A percentile compares a stretch with the other conserved stretches of the same genome.
These are phyloP conservation scores for Drosophila pectinifera DNA, from an alignment of 1,140 invertebrate species.

Conservation along the genomic window DNA sequence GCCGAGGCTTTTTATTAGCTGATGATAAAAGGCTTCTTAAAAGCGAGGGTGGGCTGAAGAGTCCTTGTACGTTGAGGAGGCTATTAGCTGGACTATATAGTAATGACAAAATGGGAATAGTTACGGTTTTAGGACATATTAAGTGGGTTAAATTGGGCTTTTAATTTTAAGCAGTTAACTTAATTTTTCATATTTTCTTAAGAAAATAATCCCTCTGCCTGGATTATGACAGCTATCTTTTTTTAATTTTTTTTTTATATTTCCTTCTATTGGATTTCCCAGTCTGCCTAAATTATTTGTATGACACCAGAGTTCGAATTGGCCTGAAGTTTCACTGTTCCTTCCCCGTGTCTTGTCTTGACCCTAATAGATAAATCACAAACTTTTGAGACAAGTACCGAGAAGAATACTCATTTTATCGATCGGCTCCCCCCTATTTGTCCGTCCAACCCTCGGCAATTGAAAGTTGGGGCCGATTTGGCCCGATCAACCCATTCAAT, in stretches of 20 bases:
- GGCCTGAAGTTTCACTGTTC: not conserved
- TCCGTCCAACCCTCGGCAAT: constrained; percentile 22
- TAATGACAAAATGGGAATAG: rapidly evolving
- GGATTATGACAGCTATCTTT: too few species aligned
- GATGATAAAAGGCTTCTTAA: constrained; percentile 16
- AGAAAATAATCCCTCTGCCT: too few species aligned
- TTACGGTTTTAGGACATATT: not conserved
- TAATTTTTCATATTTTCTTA: too few species aligned
- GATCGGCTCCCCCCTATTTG: not conserved
- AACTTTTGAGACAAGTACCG: not conserved
- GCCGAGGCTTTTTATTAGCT: constrained; percentile 33
- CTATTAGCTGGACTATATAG: not conserved
- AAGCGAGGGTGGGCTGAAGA: constrained; percentile 9
- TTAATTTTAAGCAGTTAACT: too few species aligned
- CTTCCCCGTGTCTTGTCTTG: not conserved
- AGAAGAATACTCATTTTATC: not conserved
- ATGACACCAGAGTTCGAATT: not conserved
- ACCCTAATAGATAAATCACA: constrained; percentile 8
- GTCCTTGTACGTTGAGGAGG: not conserved
- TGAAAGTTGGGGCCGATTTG: constrained; percentile 40
- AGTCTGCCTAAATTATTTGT: not conserved
- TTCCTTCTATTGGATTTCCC: not conserved
- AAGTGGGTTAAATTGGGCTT: too few species aligned
- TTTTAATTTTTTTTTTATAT: too few species aligned
- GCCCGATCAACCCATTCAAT: constrained; percentile 49